These are phyloP conservation scores for Alloscopus bannaensis DNA, from an alignment of 2,888 invertebrate genomes.

Conservation along the genomic window DNA sequence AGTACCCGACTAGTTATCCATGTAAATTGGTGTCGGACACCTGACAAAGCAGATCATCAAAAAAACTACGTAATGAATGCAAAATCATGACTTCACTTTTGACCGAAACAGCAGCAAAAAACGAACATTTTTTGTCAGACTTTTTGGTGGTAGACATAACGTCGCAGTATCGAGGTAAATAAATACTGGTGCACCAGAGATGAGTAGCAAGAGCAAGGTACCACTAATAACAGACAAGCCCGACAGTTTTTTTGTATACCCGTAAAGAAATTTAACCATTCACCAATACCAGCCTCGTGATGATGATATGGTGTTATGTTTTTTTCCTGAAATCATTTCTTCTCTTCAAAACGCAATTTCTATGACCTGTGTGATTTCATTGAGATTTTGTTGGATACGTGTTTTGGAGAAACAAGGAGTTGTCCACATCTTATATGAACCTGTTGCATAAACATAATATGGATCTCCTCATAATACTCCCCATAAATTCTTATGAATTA, in stretches of 20 bases:
- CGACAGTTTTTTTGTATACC: too few relatives aligned
- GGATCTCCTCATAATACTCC: too few relatives aligned
- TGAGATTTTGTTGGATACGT: constrained; percentile 5
- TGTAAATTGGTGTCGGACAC: constrained; percentile 52
- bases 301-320: neutral
- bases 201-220: constrained; percentile 20
- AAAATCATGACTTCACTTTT: constrained; percentile 36
- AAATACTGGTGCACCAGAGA: neutral
- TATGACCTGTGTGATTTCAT: constrained; percentile 5
- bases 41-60: constrained; percentile 53
- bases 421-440: constrained; percentile 20
- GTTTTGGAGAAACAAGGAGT: constrained; percentile 18
- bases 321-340: neutral
- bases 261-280: too few relatives aligned
- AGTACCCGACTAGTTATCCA: constrained; percentile 2
- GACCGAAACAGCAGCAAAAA: constrained; percentile 18
- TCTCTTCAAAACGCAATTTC: neutral
- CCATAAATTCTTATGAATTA: constrained; percentile 13
- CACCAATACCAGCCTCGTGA: too few relatives aligned
- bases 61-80: constrained; percentile 43
- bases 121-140: constrained; percentile 23
- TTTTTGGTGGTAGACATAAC: constrained; percentile 37
- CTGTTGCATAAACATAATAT: constrained; percentile 5
- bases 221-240: neutral
- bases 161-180: constrained; percentile 24